Percentiles rank a stretch among this genome's conserved stretches.
These are phyloP conservation scores for Propithecus deckenii DNA, from an alignment of 2,797 vertebrate genomes.

Conservation along the genomic window DNA sequence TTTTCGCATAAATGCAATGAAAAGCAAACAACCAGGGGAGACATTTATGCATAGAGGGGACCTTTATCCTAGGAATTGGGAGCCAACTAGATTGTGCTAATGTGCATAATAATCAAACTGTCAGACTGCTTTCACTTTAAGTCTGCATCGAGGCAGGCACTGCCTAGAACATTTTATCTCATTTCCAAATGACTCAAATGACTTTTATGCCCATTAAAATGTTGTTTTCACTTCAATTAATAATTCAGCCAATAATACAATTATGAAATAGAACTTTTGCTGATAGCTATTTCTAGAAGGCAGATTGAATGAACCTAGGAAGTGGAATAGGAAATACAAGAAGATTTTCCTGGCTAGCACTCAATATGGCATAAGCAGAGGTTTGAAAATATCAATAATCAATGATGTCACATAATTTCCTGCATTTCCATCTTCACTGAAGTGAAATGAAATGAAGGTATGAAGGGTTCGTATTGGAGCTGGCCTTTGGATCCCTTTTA, in stretches of 20 bases:
- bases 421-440: neutral
- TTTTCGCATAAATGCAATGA: conserved; percentile 73
- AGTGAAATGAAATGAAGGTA: neutral
- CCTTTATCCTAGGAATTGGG: conserved; percentile 60
- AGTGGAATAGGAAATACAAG: neutral
- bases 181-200: conserved; percentile 84
- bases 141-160: conserved; percentile 73
- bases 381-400: neutral
- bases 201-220: conserved; percentile 84
- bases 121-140: conserved; percentile 70
- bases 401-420: neutral
- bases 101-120: conserved; percentile 81
- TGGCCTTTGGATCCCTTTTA: neutral
- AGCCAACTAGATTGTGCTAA: conserved; percentile 77
- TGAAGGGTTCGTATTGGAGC: neutral
- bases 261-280: conserved; percentile 81
- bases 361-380: neutral
- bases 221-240: conserved; percentile 87
- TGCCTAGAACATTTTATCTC: conserved; percentile 81
- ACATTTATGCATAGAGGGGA: conserved; percentile 61
- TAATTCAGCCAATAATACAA: conserved; percentile 85
- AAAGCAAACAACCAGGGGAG: conserved; percentile 36
- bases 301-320: conserved; percentile 51
- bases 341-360: conserved; percentile 28
- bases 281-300: conserved; percentile 76